Evolutionary conservation across 2,888 invertebrate genomes (phyloP).

Genomic region (Rhingia campestris): DNA sequence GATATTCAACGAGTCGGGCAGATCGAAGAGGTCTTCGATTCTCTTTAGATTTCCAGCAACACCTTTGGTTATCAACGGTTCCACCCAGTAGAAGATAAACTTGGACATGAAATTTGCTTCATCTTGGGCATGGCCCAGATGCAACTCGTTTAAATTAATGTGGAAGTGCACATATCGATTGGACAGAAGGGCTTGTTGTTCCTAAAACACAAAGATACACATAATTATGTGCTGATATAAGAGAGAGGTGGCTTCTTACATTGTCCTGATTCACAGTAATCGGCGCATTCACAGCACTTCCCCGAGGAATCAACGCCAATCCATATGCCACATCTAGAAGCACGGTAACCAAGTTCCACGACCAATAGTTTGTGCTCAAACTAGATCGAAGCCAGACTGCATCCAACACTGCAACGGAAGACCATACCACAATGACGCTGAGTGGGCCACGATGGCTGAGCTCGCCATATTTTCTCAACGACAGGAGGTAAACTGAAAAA

Average conservation of each 20-base stretch:
- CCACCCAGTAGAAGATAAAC: slow-evolving; percentile 94
- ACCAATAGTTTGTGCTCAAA: slow-evolving; percentile 84
- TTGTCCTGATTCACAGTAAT: slow-evolving; percentile 67
- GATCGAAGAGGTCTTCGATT: slow-evolving; percentile 92
- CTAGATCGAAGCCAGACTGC: slow-evolving; percentile 88
- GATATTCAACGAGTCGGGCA: slow-evolving; percentile 84
- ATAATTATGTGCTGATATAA: background rate
- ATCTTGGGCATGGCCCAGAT: slow-evolving; percentile 93
- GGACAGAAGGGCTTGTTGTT: slow-evolving; percentile 85
- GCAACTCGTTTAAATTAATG: slow-evolving; percentile 87
- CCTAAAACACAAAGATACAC: slow-evolving; percentile 82
- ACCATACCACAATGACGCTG: slow-evolving; percentile 87
- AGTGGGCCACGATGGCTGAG: slow-evolving; percentile 90
- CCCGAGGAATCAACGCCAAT: slow-evolving; percentile 87
- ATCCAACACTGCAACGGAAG: slow-evolving; percentile 87
- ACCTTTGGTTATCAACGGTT: slow-evolving; percentile 92
- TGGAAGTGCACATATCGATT: slow-evolving; percentile 86
- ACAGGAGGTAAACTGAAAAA: slow-evolving; percentile 83
- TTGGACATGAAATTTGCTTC: slow-evolving; percentile 87
- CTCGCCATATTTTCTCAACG: slow-evolving; percentile 86
- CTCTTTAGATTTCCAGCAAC: slow-evolving; percentile 87
- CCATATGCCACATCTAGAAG: slow-evolving; percentile 88
- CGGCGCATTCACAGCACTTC: slow-evolving; percentile 81
- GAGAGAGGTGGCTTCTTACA: slow-evolving; percentile 10
- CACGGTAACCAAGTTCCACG: slow-evolving; percentile 86